A percentile compares a stretch with the other conserved stretches of the same genome.
Evolutionary conservation across 1,140 invertebrate species (phyloP).

Genomic region (Triops longicaudatus): DNA sequence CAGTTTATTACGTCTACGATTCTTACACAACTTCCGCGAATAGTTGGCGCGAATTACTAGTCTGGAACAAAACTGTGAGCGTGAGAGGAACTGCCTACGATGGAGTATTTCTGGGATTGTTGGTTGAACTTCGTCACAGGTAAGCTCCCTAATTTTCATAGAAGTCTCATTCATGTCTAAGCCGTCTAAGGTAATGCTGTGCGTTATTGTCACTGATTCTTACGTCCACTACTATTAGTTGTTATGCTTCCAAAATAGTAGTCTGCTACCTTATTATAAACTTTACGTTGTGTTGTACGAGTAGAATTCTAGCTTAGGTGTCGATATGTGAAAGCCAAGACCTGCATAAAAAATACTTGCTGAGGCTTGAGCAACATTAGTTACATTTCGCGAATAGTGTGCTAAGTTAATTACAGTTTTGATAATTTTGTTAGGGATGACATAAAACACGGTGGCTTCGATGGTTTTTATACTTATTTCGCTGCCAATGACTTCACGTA

Average conservation of each 20-base stretch:
- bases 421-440: slow-evolving; percentile 31
- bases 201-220: too few relatives aligned
- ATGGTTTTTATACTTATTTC: slow-evolving; percentile 48
- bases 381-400: too few relatives aligned
- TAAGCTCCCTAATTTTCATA: background rate
- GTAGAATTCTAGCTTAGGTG: too few relatives aligned
- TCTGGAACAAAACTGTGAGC: slow-evolving; percentile 32
- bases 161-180: background rate
- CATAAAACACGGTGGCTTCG: slow-evolving; percentile 40
- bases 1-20: slow-evolving; percentile 46
- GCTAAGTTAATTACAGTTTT: too few relatives aligned
- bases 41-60: slow-evolving; percentile 40
- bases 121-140: slow-evolving; percentile 39
- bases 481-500: slow-evolving; percentile 44
- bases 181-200: too few relatives aligned
- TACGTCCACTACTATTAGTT: too few relatives aligned
- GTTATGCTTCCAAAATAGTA: background rate
- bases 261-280: background rate
- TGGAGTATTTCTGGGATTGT: slow-evolving; percentile 42
- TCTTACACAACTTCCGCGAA: slow-evolving; percentile 37
- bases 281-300: too few relatives aligned
- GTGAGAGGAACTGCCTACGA: slow-evolving; percentile 42
- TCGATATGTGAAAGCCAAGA: too few relatives aligned
- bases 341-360: too few relatives aligned
- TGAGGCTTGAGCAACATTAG: too few relatives aligned